Percentiles rank a stretch among this genome's conserved stretches.
These are phyloP conservation scores for Nymphalis c-album DNA, from an alignment of 2,888 invertebrate species.

Conservation along the genomic window DNA sequence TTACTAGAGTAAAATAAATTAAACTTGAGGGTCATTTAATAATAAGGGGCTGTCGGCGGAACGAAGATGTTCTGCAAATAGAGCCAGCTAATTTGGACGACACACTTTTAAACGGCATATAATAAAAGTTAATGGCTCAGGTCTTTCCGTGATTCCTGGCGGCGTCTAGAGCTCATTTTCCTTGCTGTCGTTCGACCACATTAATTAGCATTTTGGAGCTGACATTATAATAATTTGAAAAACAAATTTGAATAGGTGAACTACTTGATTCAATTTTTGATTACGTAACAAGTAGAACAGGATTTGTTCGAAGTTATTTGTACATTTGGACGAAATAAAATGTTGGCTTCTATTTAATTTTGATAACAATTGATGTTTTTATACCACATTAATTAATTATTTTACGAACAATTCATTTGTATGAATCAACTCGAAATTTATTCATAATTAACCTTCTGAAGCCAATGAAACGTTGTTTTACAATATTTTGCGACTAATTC, in stretches of 20 bases:
- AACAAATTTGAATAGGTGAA: slow-evolving; percentile 48
- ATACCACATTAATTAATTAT: no score
- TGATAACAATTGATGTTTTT: slow-evolving; percentile 1
- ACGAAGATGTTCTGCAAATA: slow-evolving; percentile 67
- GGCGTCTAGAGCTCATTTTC: slow-evolving; percentile 68
- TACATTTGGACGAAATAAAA: neutral
- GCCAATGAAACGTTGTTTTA: no score
- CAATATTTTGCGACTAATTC: no score
- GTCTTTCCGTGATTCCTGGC: slow-evolving; percentile 74
- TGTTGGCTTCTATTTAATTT: neutral
- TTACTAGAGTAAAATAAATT: slow-evolving; percentile 31
- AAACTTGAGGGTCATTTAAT: slow-evolving; percentile 35
- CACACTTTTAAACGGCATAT: slow-evolving; percentile 76
- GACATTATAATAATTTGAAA: slow-evolving; percentile 70
- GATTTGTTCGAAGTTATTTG: neutral
- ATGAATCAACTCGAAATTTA: no score
- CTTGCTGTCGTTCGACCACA: slow-evolving; percentile 64
- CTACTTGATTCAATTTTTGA: slow-evolving; percentile 31
- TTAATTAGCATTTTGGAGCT: slow-evolving; percentile 80
- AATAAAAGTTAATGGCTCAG: slow-evolving; percentile 79
- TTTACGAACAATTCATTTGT: no score
- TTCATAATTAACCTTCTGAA: no score
- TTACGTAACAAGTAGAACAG: neutral
- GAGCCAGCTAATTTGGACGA: slow-evolving; percentile 78
- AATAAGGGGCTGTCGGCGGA: slow-evolving; percentile 36